Percentiles rank a stretch among this genome's conserved stretches.
These are phyloP conservation scores for Prunella fulvescens DNA, from an alignment of 2,113 vertebrate genomes.

Conservation along the genomic window DNA sequence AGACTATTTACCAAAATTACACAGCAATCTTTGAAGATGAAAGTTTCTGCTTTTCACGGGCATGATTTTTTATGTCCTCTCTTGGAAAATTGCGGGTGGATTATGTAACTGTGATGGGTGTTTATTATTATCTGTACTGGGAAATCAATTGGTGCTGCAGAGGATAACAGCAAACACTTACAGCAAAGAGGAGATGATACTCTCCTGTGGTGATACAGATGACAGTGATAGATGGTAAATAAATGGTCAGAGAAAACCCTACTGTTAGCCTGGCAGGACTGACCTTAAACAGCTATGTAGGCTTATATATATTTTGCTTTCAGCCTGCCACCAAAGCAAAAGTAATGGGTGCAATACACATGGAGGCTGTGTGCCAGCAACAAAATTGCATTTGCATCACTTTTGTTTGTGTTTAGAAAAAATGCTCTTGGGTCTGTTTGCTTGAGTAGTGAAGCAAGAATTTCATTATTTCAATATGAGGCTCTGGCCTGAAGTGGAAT, in stretches of 20 bases:
- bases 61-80: background rate
- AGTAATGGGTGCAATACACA: background rate
- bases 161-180: background rate
- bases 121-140: background rate
- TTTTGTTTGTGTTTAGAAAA: constrained; percentile 23
- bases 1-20: background rate
- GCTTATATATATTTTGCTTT: background rate
- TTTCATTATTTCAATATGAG: background rate
- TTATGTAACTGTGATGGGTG: background rate
- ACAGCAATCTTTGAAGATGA: background rate
- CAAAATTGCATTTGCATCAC: background rate
- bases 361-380: background rate
- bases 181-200: background rate
- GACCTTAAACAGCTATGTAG: background rate
- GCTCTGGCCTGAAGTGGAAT: background rate
- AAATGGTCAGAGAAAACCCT: background rate
- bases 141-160: background rate
- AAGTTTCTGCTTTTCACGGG: background rate
- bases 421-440: background rate
- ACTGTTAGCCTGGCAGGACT: background rate
- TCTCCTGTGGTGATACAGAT: background rate
- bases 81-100: background rate
- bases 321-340: background rate
- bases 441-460: constrained; percentile 7
- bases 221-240: background rate